These are phyloP conservation scores for Chelonus formosanus DNA, from an alignment of 2,888 invertebrate species.

Conservation along the genomic window DNA sequence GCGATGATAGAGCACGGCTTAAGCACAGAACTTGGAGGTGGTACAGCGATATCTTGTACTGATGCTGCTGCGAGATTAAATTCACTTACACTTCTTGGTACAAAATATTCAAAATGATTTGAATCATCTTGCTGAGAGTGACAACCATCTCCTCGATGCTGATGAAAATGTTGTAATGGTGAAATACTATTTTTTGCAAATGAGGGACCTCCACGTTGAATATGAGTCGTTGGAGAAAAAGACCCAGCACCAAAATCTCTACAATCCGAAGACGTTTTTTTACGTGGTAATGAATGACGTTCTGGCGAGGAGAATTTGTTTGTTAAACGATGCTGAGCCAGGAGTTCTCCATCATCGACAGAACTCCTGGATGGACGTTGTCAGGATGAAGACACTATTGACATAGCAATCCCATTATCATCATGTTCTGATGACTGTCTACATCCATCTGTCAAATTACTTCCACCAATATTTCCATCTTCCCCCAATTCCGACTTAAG, in stretches of 20 bases:
- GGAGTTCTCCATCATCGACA: conserved; percentile 63
- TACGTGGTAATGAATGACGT: conserved; percentile 68
- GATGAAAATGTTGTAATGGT: conserved; percentile 55
- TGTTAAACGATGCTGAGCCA: conserved; percentile 50
- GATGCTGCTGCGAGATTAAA: conserved; percentile 76
- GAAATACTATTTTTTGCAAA: conserved; percentile 25
- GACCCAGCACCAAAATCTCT: conserved; percentile 41
- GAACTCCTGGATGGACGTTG: conserved; percentile 67
- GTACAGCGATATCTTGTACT: conserved; percentile 69
- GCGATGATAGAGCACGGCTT: conserved; percentile 44
- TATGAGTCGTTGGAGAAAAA: conserved; percentile 64
- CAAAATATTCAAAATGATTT: conserved; percentile 77
- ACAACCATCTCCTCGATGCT: conserved; percentile 43
- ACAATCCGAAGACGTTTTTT: conserved; percentile 55
- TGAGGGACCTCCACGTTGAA: conserved; percentile 65
- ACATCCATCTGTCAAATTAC: conserved; percentile 44
- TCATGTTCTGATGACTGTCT: conserved; percentile 54
- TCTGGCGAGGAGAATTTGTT: conserved; percentile 62
- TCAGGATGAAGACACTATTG: conserved; percentile 67
- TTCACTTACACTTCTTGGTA: conserved; percentile 84
- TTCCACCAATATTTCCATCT: conserved; percentile 46
- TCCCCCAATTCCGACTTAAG: conserved; percentile 41
- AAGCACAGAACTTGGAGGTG: conserved; percentile 63
- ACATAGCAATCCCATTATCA: conserved; percentile 67
- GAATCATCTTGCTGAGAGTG: conserved; percentile 69